A percentile compares a stretch with the other conserved stretches of the same genome.
phyloP scores from a whole-genome alignment of 2,113 vertebrate species.

The Pongo pygmaeus region DNA sequence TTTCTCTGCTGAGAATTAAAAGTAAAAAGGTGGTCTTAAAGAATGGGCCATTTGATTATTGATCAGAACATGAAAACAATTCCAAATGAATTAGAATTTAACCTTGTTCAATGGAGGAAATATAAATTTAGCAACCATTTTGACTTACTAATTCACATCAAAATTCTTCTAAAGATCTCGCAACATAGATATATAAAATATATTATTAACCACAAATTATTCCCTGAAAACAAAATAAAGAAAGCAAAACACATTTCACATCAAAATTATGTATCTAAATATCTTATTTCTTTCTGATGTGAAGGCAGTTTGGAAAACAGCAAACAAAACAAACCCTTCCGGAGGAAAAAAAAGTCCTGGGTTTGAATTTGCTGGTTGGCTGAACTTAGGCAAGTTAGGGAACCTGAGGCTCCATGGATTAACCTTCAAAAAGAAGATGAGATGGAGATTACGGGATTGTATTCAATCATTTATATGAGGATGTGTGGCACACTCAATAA shows the following conservation, averaged over 20 bases:
- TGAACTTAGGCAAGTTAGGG: not conserved
- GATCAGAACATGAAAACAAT: slow-evolving; percentile 66
- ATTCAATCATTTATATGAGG: not conserved
- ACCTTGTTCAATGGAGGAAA: slow-evolving; percentile 55
- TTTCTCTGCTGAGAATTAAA: slow-evolving; percentile 50
- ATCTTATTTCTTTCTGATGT: slow-evolving; percentile 14
- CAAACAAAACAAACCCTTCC: not conserved
- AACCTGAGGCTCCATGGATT: not conserved
- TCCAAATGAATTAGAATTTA: slow-evolving; percentile 38
- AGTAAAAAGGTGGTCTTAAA: slow-evolving; percentile 56
- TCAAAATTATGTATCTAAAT: slow-evolving; percentile 10
- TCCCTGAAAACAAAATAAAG: slow-evolving; percentile 55
- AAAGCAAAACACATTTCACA: slow-evolving; percentile 51
- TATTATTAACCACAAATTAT: not conserved
- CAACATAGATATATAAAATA: not conserved
- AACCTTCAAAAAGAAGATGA: slow-evolving; percentile 9
- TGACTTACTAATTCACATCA: slow-evolving; percentile 52
- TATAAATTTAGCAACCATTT: slow-evolving; percentile 47
- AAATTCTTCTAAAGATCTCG: slow-evolving; percentile 17
- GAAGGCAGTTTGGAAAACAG: slow-evolving; percentile 29
- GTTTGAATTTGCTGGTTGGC: slow-evolving; percentile 5
- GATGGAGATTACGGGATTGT: not conserved
- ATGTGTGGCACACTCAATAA: not conserved
- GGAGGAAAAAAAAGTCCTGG: not conserved
- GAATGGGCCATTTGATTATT: slow-evolving; percentile 52